Base-by-base conservation (phyloP, 1,140 invertebrate species). In the Neodiprion fabricii region DNA sequence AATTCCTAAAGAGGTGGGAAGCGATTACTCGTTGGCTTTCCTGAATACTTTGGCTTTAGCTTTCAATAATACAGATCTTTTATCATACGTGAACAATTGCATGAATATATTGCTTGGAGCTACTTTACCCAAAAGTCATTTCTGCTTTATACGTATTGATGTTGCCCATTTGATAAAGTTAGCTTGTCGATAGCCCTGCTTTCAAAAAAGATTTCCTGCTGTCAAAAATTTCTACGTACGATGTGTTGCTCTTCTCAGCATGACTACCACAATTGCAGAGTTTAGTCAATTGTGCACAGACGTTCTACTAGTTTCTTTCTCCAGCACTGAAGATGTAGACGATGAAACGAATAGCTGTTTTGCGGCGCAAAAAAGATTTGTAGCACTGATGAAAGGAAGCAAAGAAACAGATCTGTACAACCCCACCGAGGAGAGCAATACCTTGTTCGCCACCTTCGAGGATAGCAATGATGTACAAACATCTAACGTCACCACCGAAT, bases 1-100 rank as follows among this genome's bases (percentile, higher is more conserved):
- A 12, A 49, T n/a, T 66, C 76, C 76, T 9, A 74, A 72, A 17
- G 47, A 78, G 66, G 70, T 78, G 0, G 72, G 75, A 3, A 70
- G 66, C 1, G 76, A 78, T 66, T 74, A 72, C 66, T 75, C 74
- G 5, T 23, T 75, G 14, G 76, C 76, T 48, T 67, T 78, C 11
- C 72, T 78, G 1, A 75, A 75, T 49, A 74, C 69, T 21, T 17
- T 72, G 61, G 21, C 72, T 23, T 28, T 75, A 10, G 74, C 76
- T 8, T 78, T 75, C 48, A 75, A 75, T 49, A 53, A 76, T 11
- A 69, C n/a, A 5, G 11, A 67, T 17, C 47, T 78, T 2, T 48
- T 69, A 67, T 17, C 61, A 7, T 76, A 76, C 61, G 65, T 75
- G 3, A 73, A 78, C 17, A 66, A 40, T 9, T 73, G 72, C 14